These are phyloP conservation scores for Gymnothorax reevesii DNA, from an alignment of 2,797 vertebrate species.

Conservation along the genomic window DNA sequence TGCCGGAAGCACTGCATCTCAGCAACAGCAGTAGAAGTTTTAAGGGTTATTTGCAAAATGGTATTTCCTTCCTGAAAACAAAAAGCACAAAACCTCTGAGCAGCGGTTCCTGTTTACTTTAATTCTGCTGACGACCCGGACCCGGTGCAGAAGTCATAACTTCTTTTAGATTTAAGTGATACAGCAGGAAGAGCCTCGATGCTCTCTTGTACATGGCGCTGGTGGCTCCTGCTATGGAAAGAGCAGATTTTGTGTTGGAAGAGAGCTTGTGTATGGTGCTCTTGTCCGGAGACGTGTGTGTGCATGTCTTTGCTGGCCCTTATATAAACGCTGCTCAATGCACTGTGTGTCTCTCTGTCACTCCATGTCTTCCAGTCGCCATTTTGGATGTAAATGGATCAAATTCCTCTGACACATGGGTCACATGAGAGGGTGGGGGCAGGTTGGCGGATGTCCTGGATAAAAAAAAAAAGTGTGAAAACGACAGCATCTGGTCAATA, in stretches of 20 bases:
- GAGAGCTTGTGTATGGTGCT: constrained; percentile 66
- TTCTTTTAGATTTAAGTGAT: not conserved
- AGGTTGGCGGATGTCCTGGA: not conserved
- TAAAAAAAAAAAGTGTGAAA: constrained; percentile 44
- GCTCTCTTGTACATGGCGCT: constrained; percentile 44
- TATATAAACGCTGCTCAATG: constrained; percentile 75
- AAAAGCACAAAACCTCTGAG: not conserved
- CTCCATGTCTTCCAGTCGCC: constrained; percentile 67
- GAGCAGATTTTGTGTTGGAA: constrained; percentile 64
- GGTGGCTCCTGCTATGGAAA: constrained; percentile 46
- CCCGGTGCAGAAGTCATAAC: not conserved
- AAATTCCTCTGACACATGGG: constrained; percentile 24
- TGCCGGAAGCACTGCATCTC: not conserved
- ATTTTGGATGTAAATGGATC: constrained; percentile 72
- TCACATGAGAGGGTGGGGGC: not conserved
- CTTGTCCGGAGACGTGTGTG: constrained; percentile 67
- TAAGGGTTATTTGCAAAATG: not conserved
- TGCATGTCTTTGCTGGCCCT: constrained; percentile 62
- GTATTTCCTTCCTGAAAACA: not conserved
- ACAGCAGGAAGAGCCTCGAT: not conserved
- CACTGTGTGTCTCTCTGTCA: constrained; percentile 64
- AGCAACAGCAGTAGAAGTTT: not conserved
- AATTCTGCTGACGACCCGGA: no score
- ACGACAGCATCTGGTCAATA: constrained; percentile 51
- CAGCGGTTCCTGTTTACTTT: not conserved